Base-by-base conservation (phyloP, 2,113 vertebrate genomes). In the Crypturellus undulatus region DNA sequence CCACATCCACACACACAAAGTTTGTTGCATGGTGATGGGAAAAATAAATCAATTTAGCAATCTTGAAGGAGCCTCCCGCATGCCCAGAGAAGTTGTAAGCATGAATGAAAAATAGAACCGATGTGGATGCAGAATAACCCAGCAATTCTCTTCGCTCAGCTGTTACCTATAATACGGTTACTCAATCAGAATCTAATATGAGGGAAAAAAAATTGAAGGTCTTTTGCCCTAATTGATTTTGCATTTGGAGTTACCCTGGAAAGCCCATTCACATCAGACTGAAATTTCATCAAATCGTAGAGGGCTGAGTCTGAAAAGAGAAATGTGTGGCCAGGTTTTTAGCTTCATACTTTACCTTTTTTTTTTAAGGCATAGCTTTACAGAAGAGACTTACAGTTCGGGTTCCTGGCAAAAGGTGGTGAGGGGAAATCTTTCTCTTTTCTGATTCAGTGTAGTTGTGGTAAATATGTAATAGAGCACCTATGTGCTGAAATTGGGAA, bases 21-120 rank as follows among this genome's bases (percentile, higher is more conserved):
- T 79, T 59, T 95, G 75, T 24, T 92, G 19, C 30, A 62, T 70
- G 45, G 25, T 64, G 28, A 56, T 85, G 42, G 38, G 28, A 85
- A 75, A 80, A 89, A 83, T 63, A 71, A 73, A 92, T 63, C 54
- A 19, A 60, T 90, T 59, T 73, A 78, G 75, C 80, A 78, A 83
- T 80, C 59, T 92, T 82, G 56, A 79, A 68, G 87, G 43, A 63
- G 56, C 45, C 16, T 94, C 42, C 32, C 4, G 45, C 72, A 43
- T 68, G 38, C 34, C 54, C 19, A 26, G 26, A 78, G 51, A 88
- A 92, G 64, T 24, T 49, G 32, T 79, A 59, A 54, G 17, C 6
- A 0, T 87, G 68, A 58, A 32, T 79, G 49, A 73, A 88, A 88
- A 86, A 59, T 10, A 70, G 32, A 85, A 32, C 4, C 30, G 36